Base-by-base conservation (phyloP, 1,140 invertebrate species). In the Brachionus manjavacas region DNA sequence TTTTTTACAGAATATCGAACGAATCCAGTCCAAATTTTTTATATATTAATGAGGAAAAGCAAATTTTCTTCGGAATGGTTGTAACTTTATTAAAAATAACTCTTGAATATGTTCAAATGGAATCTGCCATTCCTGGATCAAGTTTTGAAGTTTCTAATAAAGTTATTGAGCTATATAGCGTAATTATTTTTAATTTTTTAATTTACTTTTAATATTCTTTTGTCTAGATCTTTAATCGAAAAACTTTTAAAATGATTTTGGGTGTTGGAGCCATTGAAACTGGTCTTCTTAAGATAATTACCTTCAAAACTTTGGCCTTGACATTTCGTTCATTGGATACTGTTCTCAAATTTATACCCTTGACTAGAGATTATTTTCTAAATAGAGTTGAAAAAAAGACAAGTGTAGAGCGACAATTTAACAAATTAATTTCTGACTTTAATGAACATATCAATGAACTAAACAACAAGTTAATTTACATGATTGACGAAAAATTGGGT, bases 261-360 rank as follows among this genome's bases (percentile, higher is more conserved):
- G 96, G 96, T 70, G 97, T 96, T 39, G 96, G 96, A 39, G 96
- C 97, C 1, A 92, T 98, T 87, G 93, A 95, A 87, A 93, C 95
- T 85, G 95, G 95, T 16, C 96, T 96, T 0, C 90, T 99, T 52
- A 98, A 97, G 91, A 97, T 95, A 60, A 99, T 99, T 70, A 96
- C 95, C 0, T 96, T 94, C 85, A 95, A 94, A 52, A 98, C 97
- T 91, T 91, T 99, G 85, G 81, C 81, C 14, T 43, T 83, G 55
- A 74, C 72, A 8, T 68, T 64, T 66, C 8, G 55, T 79, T 74
- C 31, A 35, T 70, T 78, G 31, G 79, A 85, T 14, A 20, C 66
- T 3, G 66, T 85, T 9, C 68, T 84, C 14, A 20, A 55, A n/a
- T 68, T 83, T 20, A 70, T 83, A 39, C 81, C 81, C 0, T 25